Evolutionary conservation across 2,113 vertebrate species (phyloP), one percentile per base, ranked within the genome.

Genomic region (Mesembrinibis cayennensis): DNA sequence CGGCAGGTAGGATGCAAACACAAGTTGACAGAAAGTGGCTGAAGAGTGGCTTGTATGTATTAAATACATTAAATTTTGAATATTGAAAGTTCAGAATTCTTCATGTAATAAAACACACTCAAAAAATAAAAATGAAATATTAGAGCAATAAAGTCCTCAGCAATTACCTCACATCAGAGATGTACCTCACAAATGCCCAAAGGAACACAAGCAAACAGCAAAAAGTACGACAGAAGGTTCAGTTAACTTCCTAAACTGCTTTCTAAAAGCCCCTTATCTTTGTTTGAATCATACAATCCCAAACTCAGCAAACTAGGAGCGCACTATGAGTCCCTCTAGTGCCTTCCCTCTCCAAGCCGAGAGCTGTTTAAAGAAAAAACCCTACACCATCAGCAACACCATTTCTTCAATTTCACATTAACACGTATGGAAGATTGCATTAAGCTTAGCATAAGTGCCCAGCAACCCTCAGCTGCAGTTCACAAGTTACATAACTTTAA

Each of bases 351-450:
- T 8, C 50, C 58, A 7, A 16, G 45, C 7, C 70, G 44, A 71
- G 16, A 67, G 19, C 12, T 62, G 15, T 52, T 56, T 29, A 74
- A 82, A 67, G 36, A 16, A 26, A 78, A 65, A 40, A 6, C 1
- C 1, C 26, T 23, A 58, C 16, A 30, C 17, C 27, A 30, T 9
- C 61, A 86, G 42, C 22, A 49, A 7, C 6, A 23, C 13, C 13
- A 22, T n/a, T 9, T 38, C 72, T 86, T 82, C 45, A 47, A 14
- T 23, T 78, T 5, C 40, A 26, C 8, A 7, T 11, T 16, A 29
- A 65, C 6, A 5, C 0, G 0, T 42, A 25, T 0, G 7, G 30
- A 65, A 56, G 38, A 52, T 1, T 50, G 32, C 16, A 77, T 1
- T 13, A 72, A 92, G 11, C 34, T 83, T 42, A 27, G 38, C 13